Evolutionary conservation across 2,888 invertebrate genomes (phyloP), one percentile per base, ranked within the genome.

Genomic region (Apotomis turbidana): DNA sequence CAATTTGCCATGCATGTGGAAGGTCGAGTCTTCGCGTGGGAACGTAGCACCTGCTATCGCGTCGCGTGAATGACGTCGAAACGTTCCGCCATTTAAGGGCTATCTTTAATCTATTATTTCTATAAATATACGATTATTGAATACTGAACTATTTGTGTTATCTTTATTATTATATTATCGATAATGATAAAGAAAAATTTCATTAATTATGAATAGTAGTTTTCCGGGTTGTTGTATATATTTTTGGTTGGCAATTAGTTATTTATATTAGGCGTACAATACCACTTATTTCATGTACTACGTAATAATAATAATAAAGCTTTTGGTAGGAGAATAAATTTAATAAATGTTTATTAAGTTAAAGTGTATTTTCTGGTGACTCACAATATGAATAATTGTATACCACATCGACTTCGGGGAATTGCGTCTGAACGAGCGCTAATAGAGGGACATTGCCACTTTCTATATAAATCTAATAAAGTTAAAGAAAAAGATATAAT

Each of bases 1-100:
- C 84, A 87, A 85, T 88, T 88, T 86, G 83, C 81, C 76, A 81
- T 80, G 81, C 81, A 86, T 82, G 83, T 80, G 78, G 82, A 79
- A 74, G 78, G 74, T 74, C 74, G 75, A 77, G 78, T 74, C 74
- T 58, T 77, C 66, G 77, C 86, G 89, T 91, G 91, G 84, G 91
- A 91, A 86, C 83, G 81, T 73, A 71, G 79, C 92, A 93, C 90
- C 91, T 92, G 92, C 80, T 54, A 8, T 27, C 52, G 27, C 27
- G 81, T 62, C 74, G 64, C 76, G 61, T 77, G 75, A 81, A 84
- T 84, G 78, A 79, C 83, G 76, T 75, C 76, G 64, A 51, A 59
- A 70, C 44, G 66, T 66, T 57, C 67, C 59, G 15, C 44, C 58
- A 51, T 68, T 68, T 27, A 38, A 59, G 36, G 49, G 67, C 49